Percentiles rank a stretch among this genome's conserved stretches.
phyloP scores from a whole-genome alignment of 37 sponge, comb jelly and placozoan genomes.

The Amphimedon queenslandica region DNA sequence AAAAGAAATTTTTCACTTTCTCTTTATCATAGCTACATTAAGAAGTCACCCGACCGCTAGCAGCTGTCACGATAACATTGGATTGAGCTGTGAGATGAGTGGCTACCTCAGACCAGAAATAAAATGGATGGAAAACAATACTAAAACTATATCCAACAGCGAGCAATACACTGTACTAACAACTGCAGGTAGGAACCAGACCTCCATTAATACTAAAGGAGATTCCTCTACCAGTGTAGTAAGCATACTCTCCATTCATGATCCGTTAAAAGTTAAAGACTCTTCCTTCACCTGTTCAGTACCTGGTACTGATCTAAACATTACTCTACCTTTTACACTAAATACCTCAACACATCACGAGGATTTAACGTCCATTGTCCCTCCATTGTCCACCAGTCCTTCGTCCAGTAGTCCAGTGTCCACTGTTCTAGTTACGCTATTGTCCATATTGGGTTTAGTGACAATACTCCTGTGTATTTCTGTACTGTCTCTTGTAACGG shows the following conservation, averaged over 20 bases:
- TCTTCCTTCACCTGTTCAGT: constrained; percentile 15
- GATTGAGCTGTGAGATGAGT: neutral
- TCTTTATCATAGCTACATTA: no score
- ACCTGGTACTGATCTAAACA: neutral
- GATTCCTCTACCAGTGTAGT: neutral
- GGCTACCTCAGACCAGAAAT: neutral
- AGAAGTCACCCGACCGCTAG: no score
- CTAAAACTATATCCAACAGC: neutral
- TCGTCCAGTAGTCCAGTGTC: no score
- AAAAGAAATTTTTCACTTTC: no score
- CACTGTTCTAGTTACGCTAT: no score
- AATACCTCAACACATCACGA: no score
- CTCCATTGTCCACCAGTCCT: no score
- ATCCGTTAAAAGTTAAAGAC: neutral
- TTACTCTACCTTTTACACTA: no score
- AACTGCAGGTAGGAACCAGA: neutral
- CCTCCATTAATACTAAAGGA: neutral
- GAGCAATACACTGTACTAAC: constrained; percentile 9
- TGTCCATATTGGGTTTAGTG: no score
- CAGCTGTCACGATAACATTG: neutral
- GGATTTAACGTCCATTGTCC: no score
- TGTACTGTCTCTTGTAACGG: no score
- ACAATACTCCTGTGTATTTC: no score
- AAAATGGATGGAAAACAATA: neutral
- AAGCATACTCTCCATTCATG: neutral